These are phyloP conservation scores for Nipponacmea schrenckii DNA, from an alignment of 2,888 invertebrate species.

Conservation along the genomic window DNA sequence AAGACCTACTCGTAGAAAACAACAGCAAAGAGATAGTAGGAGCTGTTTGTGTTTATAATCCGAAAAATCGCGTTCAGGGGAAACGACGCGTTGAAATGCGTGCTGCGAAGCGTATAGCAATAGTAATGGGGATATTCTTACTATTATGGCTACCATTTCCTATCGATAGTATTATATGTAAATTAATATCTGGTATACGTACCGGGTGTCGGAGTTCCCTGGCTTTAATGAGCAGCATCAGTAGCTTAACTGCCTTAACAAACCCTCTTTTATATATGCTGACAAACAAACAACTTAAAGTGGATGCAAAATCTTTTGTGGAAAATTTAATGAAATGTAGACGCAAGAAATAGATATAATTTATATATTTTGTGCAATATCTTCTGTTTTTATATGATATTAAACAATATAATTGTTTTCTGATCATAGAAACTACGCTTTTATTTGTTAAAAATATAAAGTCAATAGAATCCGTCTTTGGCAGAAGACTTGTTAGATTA, in stretches of 20 bases:
- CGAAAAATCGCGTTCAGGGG: constrained; percentile 46
- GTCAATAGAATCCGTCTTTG: no score
- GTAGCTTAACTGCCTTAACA: not conserved
- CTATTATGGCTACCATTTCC: not conserved
- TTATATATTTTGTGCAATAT: no score
- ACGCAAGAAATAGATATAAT: no score
- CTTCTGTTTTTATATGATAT: no score
- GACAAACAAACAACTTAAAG: not conserved
- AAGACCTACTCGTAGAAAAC: constrained; percentile 10
- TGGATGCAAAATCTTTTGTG: not conserved
- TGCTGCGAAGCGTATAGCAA: constrained; percentile 50
- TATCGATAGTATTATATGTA: not conserved
- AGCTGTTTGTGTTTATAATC: constrained; percentile 53
- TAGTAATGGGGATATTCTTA: constrained; percentile 1
- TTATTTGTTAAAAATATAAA: no score
- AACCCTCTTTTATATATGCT: not conserved
- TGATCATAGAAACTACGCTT: no score
- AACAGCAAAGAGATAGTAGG: constrained; percentile 37
- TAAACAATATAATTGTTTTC: no score
- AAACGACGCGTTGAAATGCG: constrained; percentile 49
- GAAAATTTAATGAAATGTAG: no score
- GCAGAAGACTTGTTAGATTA: no score
- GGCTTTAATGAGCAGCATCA: not conserved
- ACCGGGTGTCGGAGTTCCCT: not conserved
- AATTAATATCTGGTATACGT: not conserved